Evolutionary conservation across 2,888 invertebrate genomes (phyloP), one percentile per base, ranked within the genome.

Genomic region (Zaprionus lineosus): DNA sequence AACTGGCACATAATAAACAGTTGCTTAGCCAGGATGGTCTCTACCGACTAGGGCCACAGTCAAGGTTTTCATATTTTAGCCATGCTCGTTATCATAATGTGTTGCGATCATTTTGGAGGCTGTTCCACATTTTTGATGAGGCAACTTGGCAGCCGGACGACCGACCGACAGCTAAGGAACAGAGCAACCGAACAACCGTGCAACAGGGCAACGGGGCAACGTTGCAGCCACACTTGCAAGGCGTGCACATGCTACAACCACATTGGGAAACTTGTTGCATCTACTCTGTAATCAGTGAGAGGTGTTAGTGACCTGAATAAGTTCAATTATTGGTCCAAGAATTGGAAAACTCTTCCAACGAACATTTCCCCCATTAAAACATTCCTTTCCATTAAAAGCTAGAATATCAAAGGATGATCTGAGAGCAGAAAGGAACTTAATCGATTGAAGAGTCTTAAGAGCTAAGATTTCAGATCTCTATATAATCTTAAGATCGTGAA

Each of bases 1-100:
- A 79, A 79, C 83, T 62, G 81, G 78, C 78, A 83, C 78, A 79
- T 79, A 79, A 79, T 79, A 61, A 79, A 79, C 84, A 83, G 78
- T 79, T 79, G 83, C 72, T 74, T 69, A 71, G 83, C 55, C 78
- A 68, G 57, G 81, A 60, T 52, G 41, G 57, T 62, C 61, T 44
- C 47, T 41, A 15, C 19, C 44, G 37, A 21, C 44, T 41, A 57
- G 69, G 74, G 77, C 62, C 56, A 46, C 11, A 53, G 52, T 33
- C 52, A 26, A 39, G 53, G 51, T 44, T 51, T 72, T 53, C 44
- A 47, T 52, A 41, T 39, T 50, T 55, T 69, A 61, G 60, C 53
- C 71, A 76, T 58, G 78, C 83, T 79, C 79, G 83, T 78, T 78
- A 78, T 74, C 81, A 79, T 79, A 79, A 79, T 83, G 76, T 79